Evolutionary conservation across 2,113 vertebrate genomes (phyloP), one percentile per base, ranked within the genome.

Genomic region (Toxotes chatareus): DNA sequence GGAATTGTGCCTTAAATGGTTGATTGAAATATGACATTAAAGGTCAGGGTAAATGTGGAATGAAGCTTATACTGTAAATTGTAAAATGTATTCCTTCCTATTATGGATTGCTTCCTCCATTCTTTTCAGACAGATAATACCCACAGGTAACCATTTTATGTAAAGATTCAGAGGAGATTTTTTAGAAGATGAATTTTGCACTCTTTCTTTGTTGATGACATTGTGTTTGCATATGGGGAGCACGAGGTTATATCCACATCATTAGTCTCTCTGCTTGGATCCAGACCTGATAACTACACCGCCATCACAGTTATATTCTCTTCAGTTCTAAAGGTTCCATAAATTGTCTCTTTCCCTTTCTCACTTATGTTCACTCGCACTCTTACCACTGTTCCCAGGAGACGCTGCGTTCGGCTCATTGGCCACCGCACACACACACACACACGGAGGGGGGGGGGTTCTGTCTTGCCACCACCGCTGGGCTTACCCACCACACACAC

Each of bases 251-350:
- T 82, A 76, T 84, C 78, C 87, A 88, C 73, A 56, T 78, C 79
- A 60, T 91, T 89, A 89, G 77, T 91, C 86, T 91, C 92, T 80
- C 81, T 76, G 79, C 86, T 88, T 90, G 84, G 88, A 88, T 90
- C 76, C 85, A 7, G 76, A 67, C 69, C 85, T 69, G 73, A 76
- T 84, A 86, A 84, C 84, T 56, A 60, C 67, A 63, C 62, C n/a
- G 44, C 75, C 73, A 73, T 78, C 78, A 38, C 69, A 67, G 66
- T 68, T 63, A 65, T 3, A 83, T 79, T 90, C 79, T 74, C 80
- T 75, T 72, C 27, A 36, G 61, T 82, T 89, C 62, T 85, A 82
- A 90, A 84, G 87, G 80, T 86, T 90, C 84, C 27, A 82, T 80
- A 87, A 91, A 90, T 86, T 85, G 73, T 89, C 63, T 89, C 69